phyloP scores from a whole-genome alignment of 2,113 vertebrate genomes.

The Ariopsis seemanni region DNA sequence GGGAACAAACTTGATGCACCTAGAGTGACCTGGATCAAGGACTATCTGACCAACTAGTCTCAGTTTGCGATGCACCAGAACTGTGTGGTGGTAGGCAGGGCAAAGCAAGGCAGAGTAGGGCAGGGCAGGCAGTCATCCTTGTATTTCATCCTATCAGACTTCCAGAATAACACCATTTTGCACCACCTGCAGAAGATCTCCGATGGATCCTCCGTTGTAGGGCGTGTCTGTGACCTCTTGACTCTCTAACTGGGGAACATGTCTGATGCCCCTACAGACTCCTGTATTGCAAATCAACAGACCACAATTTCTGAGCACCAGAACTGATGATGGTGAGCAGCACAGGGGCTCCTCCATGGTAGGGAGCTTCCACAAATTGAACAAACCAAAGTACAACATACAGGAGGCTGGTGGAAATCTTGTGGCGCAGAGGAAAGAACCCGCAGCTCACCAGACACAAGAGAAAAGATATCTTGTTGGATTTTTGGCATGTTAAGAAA shows the following conservation, averaged over 20 bases:
- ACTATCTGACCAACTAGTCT: not conserved
- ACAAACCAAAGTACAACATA: not conserved
- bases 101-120: too few species aligned
- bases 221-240: not conserved
- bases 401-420: not conserved
- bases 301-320: not conserved
- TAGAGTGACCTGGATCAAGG: not conserved
- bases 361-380: not conserved
- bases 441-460: not conserved
- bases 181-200: not conserved
- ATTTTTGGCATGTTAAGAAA: not conserved
- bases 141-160: not conserved
- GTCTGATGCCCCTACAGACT: not conserved
- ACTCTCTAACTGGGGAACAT: not conserved
- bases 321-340: not conserved
- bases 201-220: not conserved
- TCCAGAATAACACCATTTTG: not conserved
- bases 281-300: not conserved
- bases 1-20: not conserved
- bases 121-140: not conserved
- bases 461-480: not conserved
- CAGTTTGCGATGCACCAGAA: not conserved
- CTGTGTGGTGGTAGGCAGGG: not conserved
- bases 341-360: not conserved
- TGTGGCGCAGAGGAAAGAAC: not conserved